Evolutionary conservation across 2,797 vertebrate species (phyloP).

Genomic region (Peromyscus nudipes): DNA sequence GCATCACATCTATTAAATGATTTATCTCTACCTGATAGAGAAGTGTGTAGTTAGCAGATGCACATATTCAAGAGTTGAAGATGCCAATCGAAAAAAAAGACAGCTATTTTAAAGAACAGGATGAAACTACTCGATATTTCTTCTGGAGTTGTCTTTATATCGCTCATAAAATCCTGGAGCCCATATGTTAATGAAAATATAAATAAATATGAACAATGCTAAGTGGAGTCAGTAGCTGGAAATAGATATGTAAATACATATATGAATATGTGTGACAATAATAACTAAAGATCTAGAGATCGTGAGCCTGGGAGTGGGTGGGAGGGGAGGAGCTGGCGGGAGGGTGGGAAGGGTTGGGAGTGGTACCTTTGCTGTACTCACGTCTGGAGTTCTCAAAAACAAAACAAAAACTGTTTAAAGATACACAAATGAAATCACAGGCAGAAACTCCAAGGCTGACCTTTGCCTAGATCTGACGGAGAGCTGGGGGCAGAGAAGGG

Average conservation of each 20-base stretch:
- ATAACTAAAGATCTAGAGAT: background rate
- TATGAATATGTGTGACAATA: background rate
- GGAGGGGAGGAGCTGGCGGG: too few relatives aligned
- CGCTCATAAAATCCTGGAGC: background rate
- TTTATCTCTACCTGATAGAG: background rate
- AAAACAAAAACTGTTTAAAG: background rate
- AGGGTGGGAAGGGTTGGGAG: too few relatives aligned
- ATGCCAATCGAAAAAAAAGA: background rate
- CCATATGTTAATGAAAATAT: background rate
- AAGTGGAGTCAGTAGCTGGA: background rate
- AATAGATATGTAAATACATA: too few relatives aligned
- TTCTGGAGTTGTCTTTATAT: background rate
- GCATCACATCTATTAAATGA: background rate
- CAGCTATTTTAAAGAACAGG: background rate
- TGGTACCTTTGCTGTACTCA: background rate
- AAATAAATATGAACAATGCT: background rate
- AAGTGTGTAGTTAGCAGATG: background rate
- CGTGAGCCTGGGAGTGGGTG: background rate
- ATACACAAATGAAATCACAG: constrained; percentile 6
- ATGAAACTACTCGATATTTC: background rate
- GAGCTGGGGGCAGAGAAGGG: background rate
- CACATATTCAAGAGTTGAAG: constrained; percentile 38
- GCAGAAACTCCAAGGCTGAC: background rate
- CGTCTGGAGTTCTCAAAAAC: background rate
- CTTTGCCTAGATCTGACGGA: background rate